Conservation (phyloP, 1,140 invertebrate genomes). For the Formica selysi region DNA sequence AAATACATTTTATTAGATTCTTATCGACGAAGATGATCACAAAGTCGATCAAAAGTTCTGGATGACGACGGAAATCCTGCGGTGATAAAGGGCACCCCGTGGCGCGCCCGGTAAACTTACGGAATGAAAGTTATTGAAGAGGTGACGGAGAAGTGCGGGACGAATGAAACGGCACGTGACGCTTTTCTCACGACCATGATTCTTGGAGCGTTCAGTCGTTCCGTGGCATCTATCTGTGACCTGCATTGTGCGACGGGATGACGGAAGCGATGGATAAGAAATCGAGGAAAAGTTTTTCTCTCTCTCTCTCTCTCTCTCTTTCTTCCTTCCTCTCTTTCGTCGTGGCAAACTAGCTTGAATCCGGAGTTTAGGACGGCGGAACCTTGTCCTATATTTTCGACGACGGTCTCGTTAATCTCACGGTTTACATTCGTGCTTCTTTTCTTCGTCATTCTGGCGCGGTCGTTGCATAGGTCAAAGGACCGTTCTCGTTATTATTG, state of each 20-base stretch:
- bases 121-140: conserved; percentile 54
- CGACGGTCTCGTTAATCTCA: conserved; percentile 43
- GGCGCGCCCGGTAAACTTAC: conserved; percentile 28
- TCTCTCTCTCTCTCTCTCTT: neutral
- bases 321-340: neutral
- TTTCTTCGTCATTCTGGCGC: neutral
- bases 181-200: conserved; percentile 53
- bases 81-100: conserved; percentile 27
- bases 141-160: neutral
- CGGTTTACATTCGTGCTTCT: conserved; percentile 14
- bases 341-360: neutral
- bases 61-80: conserved; percentile 5
- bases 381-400: conserved; percentile 39
- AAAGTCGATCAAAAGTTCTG: conserved; percentile 15
- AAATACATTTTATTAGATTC: conserved; percentile 12
- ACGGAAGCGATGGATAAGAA: conserved; percentile 39
- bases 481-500: conserved; percentile 7
- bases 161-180: conserved; percentile 27
- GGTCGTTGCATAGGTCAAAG: neutral
- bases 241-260: conserved; percentile 42
- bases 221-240: conserved; percentile 34
- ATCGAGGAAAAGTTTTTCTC: conserved; percentile 7
- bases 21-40: neutral
- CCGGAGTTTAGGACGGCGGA: conserved; percentile 26
- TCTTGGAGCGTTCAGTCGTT: conserved; percentile 38